Conservation (phyloP, 2,113 vertebrate genomes). For the Plecotus auritus region DNA sequence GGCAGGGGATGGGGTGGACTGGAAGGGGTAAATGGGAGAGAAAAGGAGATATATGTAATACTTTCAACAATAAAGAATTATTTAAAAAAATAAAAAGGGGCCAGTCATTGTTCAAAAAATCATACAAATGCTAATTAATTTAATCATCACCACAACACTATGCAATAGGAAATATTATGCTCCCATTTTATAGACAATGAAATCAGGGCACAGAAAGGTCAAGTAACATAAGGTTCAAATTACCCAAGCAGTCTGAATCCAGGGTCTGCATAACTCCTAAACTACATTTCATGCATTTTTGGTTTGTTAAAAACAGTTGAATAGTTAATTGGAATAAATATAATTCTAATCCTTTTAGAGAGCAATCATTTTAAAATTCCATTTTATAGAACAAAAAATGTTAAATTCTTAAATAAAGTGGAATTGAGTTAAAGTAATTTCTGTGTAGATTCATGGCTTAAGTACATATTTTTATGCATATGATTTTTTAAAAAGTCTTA, state of each 20-base stretch:
- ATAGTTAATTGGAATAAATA: neutral
- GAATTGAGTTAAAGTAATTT: slow-evolving; percentile 42
- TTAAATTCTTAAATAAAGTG: neutral
- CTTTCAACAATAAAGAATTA: no score
- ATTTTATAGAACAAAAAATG: neutral
- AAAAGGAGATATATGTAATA: no score
- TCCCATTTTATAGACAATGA: neutral
- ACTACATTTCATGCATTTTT: neutral
- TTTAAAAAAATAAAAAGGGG: no score
- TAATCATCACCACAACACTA: neutral
- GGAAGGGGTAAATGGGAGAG: no score
- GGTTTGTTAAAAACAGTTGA: neutral
- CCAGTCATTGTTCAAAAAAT: neutral
- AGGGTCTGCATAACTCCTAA: neutral
- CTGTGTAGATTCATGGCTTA: slow-evolving; percentile 30
- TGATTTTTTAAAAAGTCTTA: slow-evolving; percentile 14
- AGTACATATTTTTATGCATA: slow-evolving; percentile 25
- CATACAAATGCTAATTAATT: neutral
- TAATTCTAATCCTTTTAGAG: neutral
- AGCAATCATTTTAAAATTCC: neutral
- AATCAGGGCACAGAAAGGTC: neutral
- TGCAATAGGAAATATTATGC: neutral
- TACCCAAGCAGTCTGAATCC: neutral
- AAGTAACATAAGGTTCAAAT: neutral
- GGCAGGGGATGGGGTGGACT: no score